Conservation (phyloP, 2,113 vertebrate genomes). For the Podilymbus podiceps region DNA sequence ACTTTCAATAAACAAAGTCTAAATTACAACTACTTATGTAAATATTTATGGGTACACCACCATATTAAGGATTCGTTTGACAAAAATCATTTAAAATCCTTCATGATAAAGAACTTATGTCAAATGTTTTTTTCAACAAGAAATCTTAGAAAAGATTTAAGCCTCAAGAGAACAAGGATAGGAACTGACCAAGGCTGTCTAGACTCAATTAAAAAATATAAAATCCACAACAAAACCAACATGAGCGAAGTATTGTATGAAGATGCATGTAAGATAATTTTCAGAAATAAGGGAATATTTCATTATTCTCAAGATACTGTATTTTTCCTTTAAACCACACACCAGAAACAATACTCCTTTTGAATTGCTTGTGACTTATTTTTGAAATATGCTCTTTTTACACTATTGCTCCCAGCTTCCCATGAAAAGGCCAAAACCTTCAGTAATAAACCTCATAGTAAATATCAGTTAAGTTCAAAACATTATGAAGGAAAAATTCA, state of each 20-base stretch:
- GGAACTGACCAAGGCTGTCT: neutral
- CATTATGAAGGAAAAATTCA: neutral
- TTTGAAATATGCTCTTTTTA: neutral
- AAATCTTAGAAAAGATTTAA: neutral
- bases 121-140: neutral
- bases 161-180: neutral
- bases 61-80: neutral
- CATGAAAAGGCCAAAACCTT: neutral
- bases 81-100: neutral
- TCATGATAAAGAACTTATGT: neutral
- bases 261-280: neutral
- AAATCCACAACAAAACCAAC: neutral
- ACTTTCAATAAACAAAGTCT: neutral
- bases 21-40: neutral
- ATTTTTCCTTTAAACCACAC: neutral
- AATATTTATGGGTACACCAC: neutral
- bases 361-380: neutral
- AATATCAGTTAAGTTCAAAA: neutral
- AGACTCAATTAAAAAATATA: neutral
- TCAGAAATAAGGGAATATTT: neutral
- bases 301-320: neutral
- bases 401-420: neutral
- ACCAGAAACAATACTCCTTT: neutral
- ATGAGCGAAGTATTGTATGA: neutral
- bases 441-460: neutral